phyloP scores from a whole-genome alignment of 1,140 invertebrate genomes.

The Pseudomyrmex pallidus region DNA sequence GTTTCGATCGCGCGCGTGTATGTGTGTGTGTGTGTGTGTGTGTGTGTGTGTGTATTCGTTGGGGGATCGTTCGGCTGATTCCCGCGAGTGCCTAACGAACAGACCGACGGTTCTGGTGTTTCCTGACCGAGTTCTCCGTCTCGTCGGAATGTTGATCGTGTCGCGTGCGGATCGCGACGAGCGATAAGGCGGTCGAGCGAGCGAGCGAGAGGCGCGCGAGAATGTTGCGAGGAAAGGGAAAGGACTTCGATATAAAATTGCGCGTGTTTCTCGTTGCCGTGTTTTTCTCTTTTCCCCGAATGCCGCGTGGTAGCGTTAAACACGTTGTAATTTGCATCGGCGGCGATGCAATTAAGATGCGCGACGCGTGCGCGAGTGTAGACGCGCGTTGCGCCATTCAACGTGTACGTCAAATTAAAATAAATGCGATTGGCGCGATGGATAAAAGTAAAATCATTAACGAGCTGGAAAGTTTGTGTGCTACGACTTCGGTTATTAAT shows the following conservation, averaged over 20 bases:
- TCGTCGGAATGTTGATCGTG: constrained; percentile 44
- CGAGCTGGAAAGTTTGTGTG: constrained; percentile 8
- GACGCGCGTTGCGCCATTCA: constrained; percentile 1
- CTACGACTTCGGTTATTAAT: too few relatives aligned
- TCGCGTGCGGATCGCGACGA: constrained; percentile 45
- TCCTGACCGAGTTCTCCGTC: constrained; percentile 29
- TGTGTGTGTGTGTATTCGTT: constrained; percentile 11
- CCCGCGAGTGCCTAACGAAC: constrained; percentile 22
- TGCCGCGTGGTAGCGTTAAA: not conserved
- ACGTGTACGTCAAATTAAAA: constrained; percentile 39
- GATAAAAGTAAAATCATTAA: constrained; percentile 53
- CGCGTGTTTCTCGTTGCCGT: constrained; percentile 16
- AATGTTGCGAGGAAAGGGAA: constrained; percentile 44
- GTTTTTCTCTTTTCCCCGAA: constrained; percentile 33
- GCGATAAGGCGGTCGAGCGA: constrained; percentile 33
- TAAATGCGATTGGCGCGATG: constrained; percentile 21
- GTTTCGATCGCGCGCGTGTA: not conserved
- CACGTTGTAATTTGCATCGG: constrained; percentile 47
- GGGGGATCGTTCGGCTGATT: not conserved
- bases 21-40: constrained; percentile 14
- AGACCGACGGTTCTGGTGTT: constrained; percentile 14
- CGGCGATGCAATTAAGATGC: constrained; percentile 56
- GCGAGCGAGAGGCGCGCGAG: not conserved
- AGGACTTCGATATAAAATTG: constrained; percentile 48
- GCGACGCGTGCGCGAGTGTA: constrained; percentile 13